phyloP scores from a whole-genome alignment of 2,888 invertebrate genomes.

The Limnephilus rhombicus region DNA sequence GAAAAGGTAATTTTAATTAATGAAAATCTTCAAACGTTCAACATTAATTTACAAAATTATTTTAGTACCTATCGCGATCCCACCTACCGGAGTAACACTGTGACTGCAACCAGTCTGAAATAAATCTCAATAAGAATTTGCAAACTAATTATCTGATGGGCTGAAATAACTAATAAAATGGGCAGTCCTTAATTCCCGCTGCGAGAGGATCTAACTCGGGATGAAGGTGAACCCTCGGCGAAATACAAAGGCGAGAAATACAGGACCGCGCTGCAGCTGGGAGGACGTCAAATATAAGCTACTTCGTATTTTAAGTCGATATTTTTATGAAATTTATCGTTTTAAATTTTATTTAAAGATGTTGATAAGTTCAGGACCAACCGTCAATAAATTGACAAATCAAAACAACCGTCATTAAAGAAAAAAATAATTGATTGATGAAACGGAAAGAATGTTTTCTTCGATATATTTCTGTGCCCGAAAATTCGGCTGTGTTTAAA shows the following conservation, averaged over 20 bases:
- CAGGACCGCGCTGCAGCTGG: background rate
- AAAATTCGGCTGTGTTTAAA: too few species aligned
- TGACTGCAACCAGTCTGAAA: background rate
- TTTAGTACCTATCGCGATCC: background rate
- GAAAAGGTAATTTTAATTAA: background rate
- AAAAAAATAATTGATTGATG: too few species aligned
- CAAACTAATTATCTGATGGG: background rate
- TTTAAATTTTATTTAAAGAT: too few species aligned
- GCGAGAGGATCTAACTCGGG: background rate
- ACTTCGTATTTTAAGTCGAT: background rate
- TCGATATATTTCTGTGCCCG: too few species aligned
- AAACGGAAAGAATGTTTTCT: too few species aligned
- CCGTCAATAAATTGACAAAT: too few species aligned
- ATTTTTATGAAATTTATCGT: too few species aligned
- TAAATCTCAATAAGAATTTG: conserved; percentile 1
- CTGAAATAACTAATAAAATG: background rate
- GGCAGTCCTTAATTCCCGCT: background rate
- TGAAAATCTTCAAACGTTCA: background rate
- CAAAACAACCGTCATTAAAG: too few species aligned
- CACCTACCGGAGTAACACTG: background rate
- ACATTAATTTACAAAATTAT: background rate
- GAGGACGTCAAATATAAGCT: background rate
- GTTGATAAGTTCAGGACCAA: too few species aligned
- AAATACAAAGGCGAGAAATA: background rate
- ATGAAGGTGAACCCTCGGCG: background rate